Base-by-base conservation (phyloP, 2,113 vertebrate species). In the Ceratotherium simum region DNA sequence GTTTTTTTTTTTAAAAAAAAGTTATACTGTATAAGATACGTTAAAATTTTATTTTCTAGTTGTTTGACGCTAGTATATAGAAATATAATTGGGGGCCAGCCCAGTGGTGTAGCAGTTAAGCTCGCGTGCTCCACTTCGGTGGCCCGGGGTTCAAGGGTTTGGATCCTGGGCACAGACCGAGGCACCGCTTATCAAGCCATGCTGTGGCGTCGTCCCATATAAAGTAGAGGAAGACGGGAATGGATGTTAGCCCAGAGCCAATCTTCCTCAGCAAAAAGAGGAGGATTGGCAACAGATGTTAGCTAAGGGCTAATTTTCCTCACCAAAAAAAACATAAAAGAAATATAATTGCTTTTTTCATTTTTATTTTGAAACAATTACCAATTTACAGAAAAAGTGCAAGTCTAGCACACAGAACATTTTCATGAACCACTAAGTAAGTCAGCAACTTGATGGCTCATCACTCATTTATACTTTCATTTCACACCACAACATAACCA, bases 351-450 rank as follows among this genome's bases (percentile, higher is more conserved):
- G 51, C 42, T 42, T 54, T 54, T 54, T 54, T 54, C 51, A 54
- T 54, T 54, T 62, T 64, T 72, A n/a, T 16, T 87, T 87, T 70
- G 46, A 86, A 86, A 86, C 14, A 95, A 70, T 60, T 62, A 25
- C 48, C 86, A 85, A 85, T 10, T 7, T 46, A 78, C 10, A 60
- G 20, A 78, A 64, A 85, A 70, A 36, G 31, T 67, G 23, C 54
- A 79, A 91, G 14, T 70, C 9, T 21, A 85, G 29, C 14, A 80
- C 12, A 51, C 29, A 92, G 36, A 86, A 73, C 23, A n/a, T 65
- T 73, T 70, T 62, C 60, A 85, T 51, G 31, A 96, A 75, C 8
- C 42, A 73, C 69, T 65, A 91, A 87, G n/a, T 65, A 91, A 87
- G n/a, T 27, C 8, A 11, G 13, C 83, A 82, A 81, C 46, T 54